A percentile compares a stretch with the other conserved stretches of the same genome.
phyloP scores from a whole-genome alignment of 23 tunicate species.

The Styela clava region DNA sequence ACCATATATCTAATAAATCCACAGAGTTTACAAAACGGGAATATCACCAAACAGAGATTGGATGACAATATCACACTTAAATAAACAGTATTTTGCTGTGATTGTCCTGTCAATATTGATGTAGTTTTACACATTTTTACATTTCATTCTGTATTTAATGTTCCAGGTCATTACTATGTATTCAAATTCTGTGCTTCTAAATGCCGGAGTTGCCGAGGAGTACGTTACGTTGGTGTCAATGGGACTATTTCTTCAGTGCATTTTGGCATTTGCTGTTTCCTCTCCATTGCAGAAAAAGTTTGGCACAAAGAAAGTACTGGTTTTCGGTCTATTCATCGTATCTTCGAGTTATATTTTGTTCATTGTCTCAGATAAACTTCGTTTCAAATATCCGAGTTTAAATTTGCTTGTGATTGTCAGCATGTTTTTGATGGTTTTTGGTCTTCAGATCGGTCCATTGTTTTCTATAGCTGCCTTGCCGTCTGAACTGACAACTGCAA shows the following conservation, averaged over 20 bases:
- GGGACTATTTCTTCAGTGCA: neutral
- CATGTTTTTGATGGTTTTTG: conserved; percentile 9
- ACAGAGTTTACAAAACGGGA: too few relatives aligned
- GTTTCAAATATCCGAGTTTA: neutral
- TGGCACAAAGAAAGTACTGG: conserved; percentile 3
- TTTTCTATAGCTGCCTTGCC: conserved; percentile 27
- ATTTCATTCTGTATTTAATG: neutral
- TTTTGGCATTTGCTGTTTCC: neutral
- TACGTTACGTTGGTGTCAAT: neutral
- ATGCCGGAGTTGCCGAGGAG: neutral
- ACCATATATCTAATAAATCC: too few relatives aligned
- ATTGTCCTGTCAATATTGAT: too few relatives aligned
- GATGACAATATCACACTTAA: too few relatives aligned
- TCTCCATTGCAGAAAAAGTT: conserved; percentile 3
- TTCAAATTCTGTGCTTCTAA: neutral
- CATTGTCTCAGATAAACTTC: neutral
- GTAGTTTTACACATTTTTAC: too few relatives aligned
- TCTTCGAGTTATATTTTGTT: conserved; percentile 6
- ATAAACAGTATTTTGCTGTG: too few relatives aligned
- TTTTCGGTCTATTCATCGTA: neutral
- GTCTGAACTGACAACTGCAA: conserved; percentile 34
- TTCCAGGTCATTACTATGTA: neutral
- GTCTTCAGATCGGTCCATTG: conserved; percentile 5
- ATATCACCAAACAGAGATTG: too few relatives aligned
- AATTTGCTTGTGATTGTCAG: conserved; percentile 1